A percentile compares a stretch with the other conserved stretches of the same genome.
phyloP scores from a whole-genome alignment of 2,113 vertebrate genomes.

The Amblyopsis rosae region DNA sequence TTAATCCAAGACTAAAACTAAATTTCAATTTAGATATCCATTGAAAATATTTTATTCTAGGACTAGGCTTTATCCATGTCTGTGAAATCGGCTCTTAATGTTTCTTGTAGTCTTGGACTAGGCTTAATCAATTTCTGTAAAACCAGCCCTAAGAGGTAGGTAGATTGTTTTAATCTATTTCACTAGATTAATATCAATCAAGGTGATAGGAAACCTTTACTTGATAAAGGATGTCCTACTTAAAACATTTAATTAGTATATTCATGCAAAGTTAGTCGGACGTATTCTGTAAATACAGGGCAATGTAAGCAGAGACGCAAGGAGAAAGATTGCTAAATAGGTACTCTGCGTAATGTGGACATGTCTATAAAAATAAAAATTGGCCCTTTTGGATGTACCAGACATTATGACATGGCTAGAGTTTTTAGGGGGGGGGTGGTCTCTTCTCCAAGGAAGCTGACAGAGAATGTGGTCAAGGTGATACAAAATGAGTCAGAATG shows the following conservation, averaged over 20 bases:
- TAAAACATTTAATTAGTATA: conserved; percentile 59
- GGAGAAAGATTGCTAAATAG: conserved; percentile 61
- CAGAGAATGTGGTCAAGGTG: conserved; percentile 49
- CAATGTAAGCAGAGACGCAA: conserved; percentile 42
- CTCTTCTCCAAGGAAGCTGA: conserved; percentile 13
- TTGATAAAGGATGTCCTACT: conserved; percentile 61
- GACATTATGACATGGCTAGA: conserved; percentile 55
- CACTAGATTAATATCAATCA: too few relatives aligned
- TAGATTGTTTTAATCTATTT: too few relatives aligned
- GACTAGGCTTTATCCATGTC: too few relatives aligned
- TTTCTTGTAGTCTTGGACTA: too few relatives aligned
- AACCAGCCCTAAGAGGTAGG: too few relatives aligned
- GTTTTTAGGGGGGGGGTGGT: background rate
- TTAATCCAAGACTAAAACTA: too few relatives aligned
- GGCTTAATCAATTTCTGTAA: too few relatives aligned
- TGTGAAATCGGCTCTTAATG: too few relatives aligned
- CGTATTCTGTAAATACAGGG: conserved; percentile 68
- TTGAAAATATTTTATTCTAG: too few relatives aligned
- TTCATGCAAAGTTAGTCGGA: conserved; percentile 61
- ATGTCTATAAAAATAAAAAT: conserved; percentile 66
- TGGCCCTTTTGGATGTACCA: conserved; percentile 42
- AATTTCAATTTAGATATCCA: too few relatives aligned
- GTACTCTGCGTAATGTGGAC: conserved; percentile 59
- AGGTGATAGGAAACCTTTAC: conserved; percentile 62
- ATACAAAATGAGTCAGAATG: conserved; percentile 44